Conservation (phyloP, 1,140 invertebrate species). For the Oppia nitens region DNA sequence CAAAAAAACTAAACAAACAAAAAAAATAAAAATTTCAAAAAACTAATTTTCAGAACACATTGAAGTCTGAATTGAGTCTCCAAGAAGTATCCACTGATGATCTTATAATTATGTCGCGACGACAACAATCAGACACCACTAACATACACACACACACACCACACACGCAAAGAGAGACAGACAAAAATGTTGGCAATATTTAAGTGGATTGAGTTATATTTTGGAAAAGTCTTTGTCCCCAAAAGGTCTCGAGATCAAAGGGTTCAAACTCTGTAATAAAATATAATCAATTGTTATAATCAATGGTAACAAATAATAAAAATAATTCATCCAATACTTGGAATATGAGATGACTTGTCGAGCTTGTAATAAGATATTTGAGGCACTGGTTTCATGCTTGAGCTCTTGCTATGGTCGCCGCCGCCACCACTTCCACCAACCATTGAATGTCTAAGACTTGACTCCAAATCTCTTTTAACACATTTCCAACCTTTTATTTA, state of each 20-base stretch:
- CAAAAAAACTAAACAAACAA: not conserved
- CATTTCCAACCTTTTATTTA: conserved; percentile 12
- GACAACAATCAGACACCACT: too few relatives aligned
- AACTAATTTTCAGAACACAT: too few relatives aligned
- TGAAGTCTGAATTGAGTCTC: too few relatives aligned
- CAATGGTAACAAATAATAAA: conserved; percentile 14
- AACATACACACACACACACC: not conserved
- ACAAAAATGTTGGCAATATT: not conserved
- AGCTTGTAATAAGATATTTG: not conserved
- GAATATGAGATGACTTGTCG: not conserved
- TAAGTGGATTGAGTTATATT: conserved; percentile 27
- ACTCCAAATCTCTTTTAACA: conserved; percentile 8
- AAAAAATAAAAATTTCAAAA: too few relatives aligned
- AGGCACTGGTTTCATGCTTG: conserved; percentile 1
- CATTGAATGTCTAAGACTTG: not conserved
- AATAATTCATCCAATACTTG: not conserved
- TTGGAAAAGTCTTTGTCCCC: conserved; percentile 61
- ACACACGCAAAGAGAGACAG: not conserved
- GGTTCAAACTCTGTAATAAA: conserved; percentile 52
- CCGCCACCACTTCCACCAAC: too few relatives aligned
- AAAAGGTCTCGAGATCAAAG: conserved; percentile 70
- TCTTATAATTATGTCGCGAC: too few relatives aligned
- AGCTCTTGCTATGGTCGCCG: not conserved
- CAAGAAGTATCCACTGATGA: too few relatives aligned
- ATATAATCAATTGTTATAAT: not conserved